These are phyloP conservation scores for Holothuria leucospilota DNA, from an alignment of 53 echinoderm and acorn worm genomes.

Conservation along the genomic window DNA sequence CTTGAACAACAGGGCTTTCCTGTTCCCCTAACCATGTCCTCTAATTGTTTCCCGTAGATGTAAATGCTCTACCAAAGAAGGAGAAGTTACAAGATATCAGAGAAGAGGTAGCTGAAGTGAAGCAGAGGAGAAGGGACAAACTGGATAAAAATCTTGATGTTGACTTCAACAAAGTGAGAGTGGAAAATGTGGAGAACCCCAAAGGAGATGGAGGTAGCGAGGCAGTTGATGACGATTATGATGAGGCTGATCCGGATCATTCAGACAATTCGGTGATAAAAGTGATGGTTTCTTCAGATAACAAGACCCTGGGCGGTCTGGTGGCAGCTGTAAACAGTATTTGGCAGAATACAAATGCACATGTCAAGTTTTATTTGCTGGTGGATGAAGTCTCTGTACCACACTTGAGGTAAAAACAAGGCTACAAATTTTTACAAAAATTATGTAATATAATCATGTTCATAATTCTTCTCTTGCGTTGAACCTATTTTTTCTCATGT, in stretches of 20 bases:
- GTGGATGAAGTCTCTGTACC: conserved; percentile 75
- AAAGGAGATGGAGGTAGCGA: background rate
- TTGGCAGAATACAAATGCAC: conserved; percentile 68
- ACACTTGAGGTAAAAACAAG: conserved; percentile 72
- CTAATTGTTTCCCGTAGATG: too few relatives aligned
- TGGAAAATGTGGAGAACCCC: background rate
- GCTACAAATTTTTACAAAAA: background rate
- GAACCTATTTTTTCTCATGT: too few relatives aligned
- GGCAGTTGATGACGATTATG: background rate
- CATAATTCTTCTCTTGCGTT: too few relatives aligned
- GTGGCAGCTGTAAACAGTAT: conserved; percentile 90
- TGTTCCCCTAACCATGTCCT: too few relatives aligned
- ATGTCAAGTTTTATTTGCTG: conserved; percentile 82
- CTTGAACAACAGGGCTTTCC: too few relatives aligned
- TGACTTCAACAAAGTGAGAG: background rate
- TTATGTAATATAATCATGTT: too few relatives aligned
- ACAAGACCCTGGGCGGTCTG: conserved; percentile 80
- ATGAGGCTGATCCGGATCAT: background rate
- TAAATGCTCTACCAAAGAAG: background rate
- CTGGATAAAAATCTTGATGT: background rate
- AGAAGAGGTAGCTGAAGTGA: background rate
- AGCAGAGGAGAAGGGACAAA: background rate
- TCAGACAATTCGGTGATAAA: conserved; percentile 56
- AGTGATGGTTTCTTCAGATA: conserved; percentile 84
- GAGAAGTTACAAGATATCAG: background rate